phyloP scores from a whole-genome alignment of 1,140 invertebrate species.

The Pomacea maculata region DNA sequence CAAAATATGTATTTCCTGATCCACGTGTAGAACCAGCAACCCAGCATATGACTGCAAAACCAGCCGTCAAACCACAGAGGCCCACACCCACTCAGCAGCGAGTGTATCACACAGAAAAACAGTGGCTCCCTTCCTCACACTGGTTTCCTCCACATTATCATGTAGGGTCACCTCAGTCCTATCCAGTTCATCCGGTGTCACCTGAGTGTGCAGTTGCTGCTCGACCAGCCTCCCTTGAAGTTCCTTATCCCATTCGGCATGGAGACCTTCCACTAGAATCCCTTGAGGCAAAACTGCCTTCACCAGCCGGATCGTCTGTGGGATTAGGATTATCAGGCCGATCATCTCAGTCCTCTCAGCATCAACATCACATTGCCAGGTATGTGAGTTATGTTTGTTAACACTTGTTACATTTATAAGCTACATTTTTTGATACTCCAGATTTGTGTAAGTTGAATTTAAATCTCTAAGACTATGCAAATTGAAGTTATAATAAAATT shows the following conservation, averaged over 20 bases:
- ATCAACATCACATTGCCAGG: not conserved
- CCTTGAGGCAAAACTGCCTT: not conserved
- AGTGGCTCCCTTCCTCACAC: not conserved
- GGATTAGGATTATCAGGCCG: not conserved
- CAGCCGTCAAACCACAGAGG: not conserved
- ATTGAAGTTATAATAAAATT: no score
- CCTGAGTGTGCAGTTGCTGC: slow-evolving; percentile 7
- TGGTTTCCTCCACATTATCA: not conserved
- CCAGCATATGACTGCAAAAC: slow-evolving; percentile 2
- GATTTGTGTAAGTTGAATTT: no score
- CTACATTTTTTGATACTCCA: no score
- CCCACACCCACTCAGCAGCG: not conserved
- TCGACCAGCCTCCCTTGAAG: slow-evolving; percentile 23
- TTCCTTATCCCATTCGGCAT: slow-evolving; percentile 11
- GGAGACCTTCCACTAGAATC: not conserved
- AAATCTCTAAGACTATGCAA: no score
- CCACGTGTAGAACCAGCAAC: not conserved
- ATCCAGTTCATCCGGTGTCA: not conserved
- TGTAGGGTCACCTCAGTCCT: not conserved
- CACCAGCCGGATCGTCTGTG: slow-evolving; percentile 5
- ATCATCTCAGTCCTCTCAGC: not conserved
- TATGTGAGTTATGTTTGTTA: no score
- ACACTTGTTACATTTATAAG: no score
- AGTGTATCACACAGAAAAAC: not conserved
- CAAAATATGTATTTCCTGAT: not conserved